These are phyloP conservation scores for Drosophila nigromelanica DNA, from an alignment of 1,140 invertebrate genomes.

Conservation along the genomic window DNA sequence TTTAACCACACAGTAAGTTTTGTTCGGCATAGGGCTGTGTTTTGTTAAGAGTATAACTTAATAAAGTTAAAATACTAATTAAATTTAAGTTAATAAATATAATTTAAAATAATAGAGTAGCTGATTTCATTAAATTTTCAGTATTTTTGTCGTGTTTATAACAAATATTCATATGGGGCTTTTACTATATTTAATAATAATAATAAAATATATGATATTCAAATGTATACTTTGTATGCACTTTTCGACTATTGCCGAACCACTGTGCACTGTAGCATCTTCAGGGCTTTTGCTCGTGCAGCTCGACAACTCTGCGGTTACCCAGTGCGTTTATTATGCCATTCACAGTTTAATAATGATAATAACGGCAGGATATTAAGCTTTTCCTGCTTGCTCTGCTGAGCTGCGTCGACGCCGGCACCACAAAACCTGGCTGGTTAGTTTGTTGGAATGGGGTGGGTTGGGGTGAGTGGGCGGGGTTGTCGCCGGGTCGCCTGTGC, in stretches of 20 bases:
- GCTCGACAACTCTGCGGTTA: constrained; percentile 62
- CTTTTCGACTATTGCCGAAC: not conserved
- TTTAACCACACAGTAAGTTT: no score
- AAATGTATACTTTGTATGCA: not conserved
- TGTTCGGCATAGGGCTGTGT: no score
- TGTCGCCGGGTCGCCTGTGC: constrained; percentile 26
- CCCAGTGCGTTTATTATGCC: constrained; percentile 79
- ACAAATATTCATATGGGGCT: no score
- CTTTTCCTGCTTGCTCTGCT: constrained; percentile 67
- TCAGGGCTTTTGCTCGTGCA: constrained; percentile 17
- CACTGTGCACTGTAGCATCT: constrained; percentile 33
- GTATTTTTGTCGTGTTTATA: no score
- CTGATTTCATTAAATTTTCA: no score
- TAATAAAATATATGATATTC: not conserved
- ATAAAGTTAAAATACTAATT: no score
- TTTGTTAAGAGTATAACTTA: no score
- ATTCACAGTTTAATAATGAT: constrained; percentile 82
- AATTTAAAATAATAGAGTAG: no score
- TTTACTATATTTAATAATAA: no score
- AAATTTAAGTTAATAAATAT: no score
- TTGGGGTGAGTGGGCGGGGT: constrained; percentile 9
- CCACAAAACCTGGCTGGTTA: constrained; percentile 9
- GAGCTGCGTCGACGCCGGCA: constrained; percentile 20
- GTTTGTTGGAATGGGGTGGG: constrained; percentile 4
- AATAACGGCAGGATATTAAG: constrained; percentile 81